Evolutionary conservation across 1,140 invertebrate species (phyloP), one percentile per base, ranked within the genome.

Genomic region (Maniola jurtina): DNA sequence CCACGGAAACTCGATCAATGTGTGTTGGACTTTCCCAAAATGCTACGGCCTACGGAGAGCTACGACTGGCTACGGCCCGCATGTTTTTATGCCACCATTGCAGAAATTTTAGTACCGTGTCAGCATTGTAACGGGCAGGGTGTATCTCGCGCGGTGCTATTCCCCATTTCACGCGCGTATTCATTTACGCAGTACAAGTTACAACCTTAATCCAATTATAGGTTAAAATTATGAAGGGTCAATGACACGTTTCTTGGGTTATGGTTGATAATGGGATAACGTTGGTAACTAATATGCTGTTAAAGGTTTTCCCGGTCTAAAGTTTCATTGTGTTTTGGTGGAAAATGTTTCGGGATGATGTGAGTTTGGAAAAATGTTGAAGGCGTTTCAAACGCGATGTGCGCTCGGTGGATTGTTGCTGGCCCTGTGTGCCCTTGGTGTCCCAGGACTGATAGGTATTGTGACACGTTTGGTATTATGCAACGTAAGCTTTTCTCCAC

Each of bases 361-460:
- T 83, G 82, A 85, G 70, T 80, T 84, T 76, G 79, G 83, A 83
- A 89, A 88, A 86, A 89, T 89, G 87, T 76, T 88, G 81, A 88
- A 68, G 69, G 80, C 79, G 72, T 83, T 66, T 72, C 72, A 67
- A 60, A 75, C 73, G 77, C 80, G 77, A 82, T 88, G 80, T 70
- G 64, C 76, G 76, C 78, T 80, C 55, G 71, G 77, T 56, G 83
- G 81, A 77, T 86, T 87, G 74, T 72, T 83, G 75, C 64, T 83
- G 66, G 70, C 63, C 62, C 64, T 80, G 55, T 77, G 70, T 57
- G 50, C 83, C 15, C 73, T 68, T 59, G 65, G 57, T 9, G 80
- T 79, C 58, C 77, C 80, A 69, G 85, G 85, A 64, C 77, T 84
- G 60, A 89, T 89, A 84, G 87, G 87, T 88, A 79, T 73, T 14